Base-by-base conservation (phyloP, 2,113 vertebrate species). In the Lipotes vexillifer region DNA sequence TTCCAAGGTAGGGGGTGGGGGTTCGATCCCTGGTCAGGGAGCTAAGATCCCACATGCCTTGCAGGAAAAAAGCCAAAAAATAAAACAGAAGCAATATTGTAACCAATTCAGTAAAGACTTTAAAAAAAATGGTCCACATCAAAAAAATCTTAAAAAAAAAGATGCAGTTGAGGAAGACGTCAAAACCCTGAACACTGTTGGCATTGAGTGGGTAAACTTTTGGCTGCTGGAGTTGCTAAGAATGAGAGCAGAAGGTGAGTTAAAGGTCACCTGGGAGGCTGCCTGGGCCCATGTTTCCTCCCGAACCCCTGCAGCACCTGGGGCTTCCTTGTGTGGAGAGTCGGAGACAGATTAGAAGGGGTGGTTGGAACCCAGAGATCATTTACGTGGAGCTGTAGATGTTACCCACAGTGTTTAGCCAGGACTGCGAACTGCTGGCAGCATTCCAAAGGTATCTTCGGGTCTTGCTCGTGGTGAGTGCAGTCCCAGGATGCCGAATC, bases 401-500 rank as follows among this genome's bases (percentile, higher is more conserved):
- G 65, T 36, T 46, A 4, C 15, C 2, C 61, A 14, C 36, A 90
- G 88, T 23, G 75, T 52, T n/a, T n/a, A 18, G 12, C 15, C 3
- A 1, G 0, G 5, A n/a, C 0, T 10, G 41, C 14, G 11, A 74
- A 17, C 14, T 15, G 41, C 18, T 38, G 49, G 1, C 1, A 1
- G 4, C 6, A 2, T 44, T 61, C 31, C 2, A 5, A 41, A 1
- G 21, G 4, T 10, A 3, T 10, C 29, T 61, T 5, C 0, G 2
- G 1, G 31, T 77, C 9, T n/a, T 5, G 2, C 0, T 78, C 1
- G 0, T 0, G 14, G 0, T 23, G 12, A 2, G 1, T 2, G 1
- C 1, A 1, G 0, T 44, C 23, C 1, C 2, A 0, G 1, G 49
- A 44, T 2, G 23, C 1, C 0, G 0, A 18, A 4, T 49, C 18